Conservation (phyloP, 2,113 vertebrate genomes). For the Rhadina sibilatrix region DNA sequence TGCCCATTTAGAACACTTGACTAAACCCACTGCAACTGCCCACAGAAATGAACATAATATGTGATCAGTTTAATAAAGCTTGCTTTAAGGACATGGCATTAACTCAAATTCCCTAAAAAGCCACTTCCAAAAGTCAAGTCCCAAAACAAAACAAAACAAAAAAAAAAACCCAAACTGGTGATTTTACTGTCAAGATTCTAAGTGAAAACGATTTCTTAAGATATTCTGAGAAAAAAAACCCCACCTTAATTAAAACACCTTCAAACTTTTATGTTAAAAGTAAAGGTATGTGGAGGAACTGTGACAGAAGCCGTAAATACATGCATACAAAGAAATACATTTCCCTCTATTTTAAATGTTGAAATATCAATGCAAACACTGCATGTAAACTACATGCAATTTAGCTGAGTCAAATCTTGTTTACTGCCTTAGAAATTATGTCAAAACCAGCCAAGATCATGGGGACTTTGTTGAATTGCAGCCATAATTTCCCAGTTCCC, state of each 20-base stretch:
- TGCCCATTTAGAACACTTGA: not conserved
- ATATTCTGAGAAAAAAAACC: not conserved
- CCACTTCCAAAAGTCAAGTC: not conserved
- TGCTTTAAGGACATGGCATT: not conserved
- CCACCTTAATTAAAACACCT: not conserved
- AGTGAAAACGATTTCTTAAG: not conserved
- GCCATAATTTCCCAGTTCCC: not conserved
- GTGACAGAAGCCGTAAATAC: not conserved
- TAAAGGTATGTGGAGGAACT: not conserved
- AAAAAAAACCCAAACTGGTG: not conserved
- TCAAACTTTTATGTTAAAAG: not conserved
- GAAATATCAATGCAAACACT: not conserved
- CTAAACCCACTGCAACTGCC: not conserved
- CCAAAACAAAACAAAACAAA: not conserved
- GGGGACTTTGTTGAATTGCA: not conserved
- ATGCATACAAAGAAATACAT: not conserved
- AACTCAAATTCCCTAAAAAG: not conserved
- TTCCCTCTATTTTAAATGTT: not conserved
- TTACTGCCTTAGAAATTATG: not conserved
- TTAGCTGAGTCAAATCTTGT: not conserved
- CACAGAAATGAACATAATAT: not conserved
- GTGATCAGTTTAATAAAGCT: not conserved
- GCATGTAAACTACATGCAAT: not conserved
- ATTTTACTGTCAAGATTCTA: not conserved
- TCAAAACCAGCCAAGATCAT: rapidly evolving